Evolutionary conservation across 2,888 invertebrate species (phyloP).

Genomic region (Xylocampa areola): DNA sequence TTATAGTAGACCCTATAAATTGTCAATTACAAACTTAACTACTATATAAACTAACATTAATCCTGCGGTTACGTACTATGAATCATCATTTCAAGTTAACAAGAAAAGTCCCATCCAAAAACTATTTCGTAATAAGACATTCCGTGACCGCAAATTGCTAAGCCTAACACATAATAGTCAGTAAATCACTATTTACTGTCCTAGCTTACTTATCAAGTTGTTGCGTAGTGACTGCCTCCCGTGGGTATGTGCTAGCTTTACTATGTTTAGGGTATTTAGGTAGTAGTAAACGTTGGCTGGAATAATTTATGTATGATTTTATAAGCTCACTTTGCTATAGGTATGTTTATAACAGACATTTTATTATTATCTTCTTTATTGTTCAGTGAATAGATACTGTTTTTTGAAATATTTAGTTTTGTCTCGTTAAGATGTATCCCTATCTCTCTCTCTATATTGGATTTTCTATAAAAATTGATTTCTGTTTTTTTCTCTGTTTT

Average conservation of each 20-base stretch:
- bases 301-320: constrained; percentile 44
- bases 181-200: constrained; percentile 70
- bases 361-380: neutral
- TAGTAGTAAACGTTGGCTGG: constrained; percentile 36
- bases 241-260: constrained; percentile 31
- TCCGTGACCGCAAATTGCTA: constrained; percentile 51
- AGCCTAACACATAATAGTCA: constrained; percentile 55
- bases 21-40: constrained; percentile 2
- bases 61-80: constrained; percentile 19
- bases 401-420: neutral
- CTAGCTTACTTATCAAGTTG: constrained; percentile 57
- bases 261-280: constrained; percentile 39
- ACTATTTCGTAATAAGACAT: constrained; percentile 53
- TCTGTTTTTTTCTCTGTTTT: too few species aligned
- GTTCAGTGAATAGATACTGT: neutral
- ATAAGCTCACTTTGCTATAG: constrained; percentile 19
- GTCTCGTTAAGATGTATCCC: too few species aligned
- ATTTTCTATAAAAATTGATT: too few species aligned
- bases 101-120: constrained; percentile 48
- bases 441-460: too few species aligned
- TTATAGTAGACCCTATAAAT: neutral
- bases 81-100: constrained; percentile 48
- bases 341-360: neutral
- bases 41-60: constrained; percentile 13
- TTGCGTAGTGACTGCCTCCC: constrained; percentile 39